Evolutionary conservation across 2,888 invertebrate genomes (phyloP), one percentile per base, ranked within the genome.

Genomic region (Meliscaeva auricollis): DNA sequence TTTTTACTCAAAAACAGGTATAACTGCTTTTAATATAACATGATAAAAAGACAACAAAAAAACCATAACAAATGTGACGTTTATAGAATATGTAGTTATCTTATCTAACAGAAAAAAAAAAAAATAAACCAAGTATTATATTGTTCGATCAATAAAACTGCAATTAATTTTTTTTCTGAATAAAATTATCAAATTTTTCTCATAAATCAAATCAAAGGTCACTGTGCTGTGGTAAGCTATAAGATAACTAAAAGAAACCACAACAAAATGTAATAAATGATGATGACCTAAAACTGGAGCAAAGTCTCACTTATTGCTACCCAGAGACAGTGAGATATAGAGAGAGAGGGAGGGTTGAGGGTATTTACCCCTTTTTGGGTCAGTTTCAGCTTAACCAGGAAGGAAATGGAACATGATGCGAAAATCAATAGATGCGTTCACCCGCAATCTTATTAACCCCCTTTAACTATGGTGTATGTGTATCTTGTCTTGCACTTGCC

Each of bases 361-460:
- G 62, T 62, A 62, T 54, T 62, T 46, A 20, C 2, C 22, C 8
- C 9, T 73, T 82, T 82, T 77, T 77, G 50, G 82, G 82, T 77
- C 78, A 73, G 38, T 44, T 38, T 20, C 20, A 77, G 58, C 44
- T 52, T 30, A 68, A 60, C 58, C 66, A 82, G 82, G 78, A 83
- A 82, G 82, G 78, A 83, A 79, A 74, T 78, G 15, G 74, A 74
- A 56, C 79, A 79, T 48, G 17, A 64, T 46, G 41, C 69, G 64
- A 69, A 81, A 83, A 83, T 83, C 83, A 79, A 83, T 83, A 83
- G 64, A 79, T 83, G 79, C 79, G 83, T 79, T 50, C 83, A 74
- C 69, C 73, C 74, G 56, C 79, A 79, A 83, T 74, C 83, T 79
- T 79, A 79, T 83, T 79, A 79, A 74, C 73, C 73, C 73, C 44